These are phyloP conservation scores for Meandrusa payeni DNA, from an alignment of 2,888 invertebrate genomes.

Conservation along the genomic window DNA sequence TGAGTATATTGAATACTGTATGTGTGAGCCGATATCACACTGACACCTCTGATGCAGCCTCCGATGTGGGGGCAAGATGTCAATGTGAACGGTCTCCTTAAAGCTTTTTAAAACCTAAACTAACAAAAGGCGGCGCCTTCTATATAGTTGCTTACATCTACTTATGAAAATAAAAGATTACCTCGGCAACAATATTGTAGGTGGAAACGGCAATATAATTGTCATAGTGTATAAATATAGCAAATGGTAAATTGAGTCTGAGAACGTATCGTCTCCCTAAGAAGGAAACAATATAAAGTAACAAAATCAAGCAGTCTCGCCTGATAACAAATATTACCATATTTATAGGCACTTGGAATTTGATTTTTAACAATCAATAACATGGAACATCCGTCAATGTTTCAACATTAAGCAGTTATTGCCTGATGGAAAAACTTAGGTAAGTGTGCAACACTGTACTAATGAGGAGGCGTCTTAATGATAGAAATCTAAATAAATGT, in stretches of 20 bases:
- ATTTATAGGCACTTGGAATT: slow-evolving; percentile 22
- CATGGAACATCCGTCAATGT: no score
- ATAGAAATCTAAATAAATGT: no score
- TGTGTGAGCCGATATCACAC: not conserved
- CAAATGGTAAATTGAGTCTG: slow-evolving; percentile 5
- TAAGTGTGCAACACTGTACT: no score
- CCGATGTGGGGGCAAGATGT: not conserved
- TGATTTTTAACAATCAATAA: slow-evolving; percentile 13
- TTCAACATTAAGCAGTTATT: no score
- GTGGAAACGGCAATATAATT: not conserved
- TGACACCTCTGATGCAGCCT: not conserved
- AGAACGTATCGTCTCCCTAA: slow-evolving; percentile 2
- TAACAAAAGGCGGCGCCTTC: slow-evolving; percentile 1
- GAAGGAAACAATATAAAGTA: slow-evolving; percentile 3
- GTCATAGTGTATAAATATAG: slow-evolving; percentile 3
- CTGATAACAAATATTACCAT: slow-evolving; percentile 23
- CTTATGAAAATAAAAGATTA: slow-evolving; percentile 18
- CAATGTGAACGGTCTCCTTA: not conserved
- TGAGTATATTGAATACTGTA: slow-evolving; percentile 20
- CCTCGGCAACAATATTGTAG: not conserved
- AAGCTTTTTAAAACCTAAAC: slow-evolving; percentile 16
- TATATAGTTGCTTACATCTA: slow-evolving; percentile 17
- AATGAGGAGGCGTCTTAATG: no score
- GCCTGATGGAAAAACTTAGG: no score
- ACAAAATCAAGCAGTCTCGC: slow-evolving; percentile 22